phyloP scores from a whole-genome alignment of 1,140 invertebrate species.

The Tyrophagus putrescentiae region DNA sequence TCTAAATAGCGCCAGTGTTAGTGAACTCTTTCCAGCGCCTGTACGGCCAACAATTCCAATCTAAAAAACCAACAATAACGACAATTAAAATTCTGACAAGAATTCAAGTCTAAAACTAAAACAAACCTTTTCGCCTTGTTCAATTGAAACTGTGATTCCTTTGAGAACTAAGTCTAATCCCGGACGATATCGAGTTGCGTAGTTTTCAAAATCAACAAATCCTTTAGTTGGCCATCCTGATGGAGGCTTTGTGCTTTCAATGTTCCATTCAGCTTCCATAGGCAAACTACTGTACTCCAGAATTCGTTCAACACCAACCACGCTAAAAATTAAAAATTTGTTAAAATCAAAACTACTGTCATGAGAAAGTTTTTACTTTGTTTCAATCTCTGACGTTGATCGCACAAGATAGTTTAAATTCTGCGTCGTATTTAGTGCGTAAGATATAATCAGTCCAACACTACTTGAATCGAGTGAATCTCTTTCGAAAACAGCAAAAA shows the following conservation, averaged over 20 bases:
- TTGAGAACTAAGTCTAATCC: constrained; percentile 34
- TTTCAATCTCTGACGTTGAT: constrained; percentile 92
- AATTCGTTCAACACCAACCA: constrained; percentile 90
- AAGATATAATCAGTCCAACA: constrained; percentile 76
- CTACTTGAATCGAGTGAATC: constrained; percentile 53
- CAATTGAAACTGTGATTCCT: constrained; percentile 29
- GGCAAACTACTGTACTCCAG: constrained; percentile 82
- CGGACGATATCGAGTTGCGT: constrained; percentile 30
- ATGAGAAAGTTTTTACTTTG: constrained; percentile 41
- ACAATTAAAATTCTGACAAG: neutral
- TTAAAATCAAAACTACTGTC: constrained; percentile 6
- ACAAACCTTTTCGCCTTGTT: constrained; percentile 36
- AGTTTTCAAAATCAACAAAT: constrained; percentile 28
- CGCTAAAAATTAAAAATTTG: constrained; percentile 35
- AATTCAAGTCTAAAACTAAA: neutral
- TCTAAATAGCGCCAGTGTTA: constrained; percentile 41
- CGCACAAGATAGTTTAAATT: constrained; percentile 89
- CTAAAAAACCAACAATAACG: constrained; percentile 1
- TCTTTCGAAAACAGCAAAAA: constrained; percentile 66
- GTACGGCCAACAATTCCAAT: constrained; percentile 45
- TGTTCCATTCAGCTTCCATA: constrained; percentile 34
- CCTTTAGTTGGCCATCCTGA: constrained; percentile 30
- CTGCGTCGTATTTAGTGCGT: constrained; percentile 77
- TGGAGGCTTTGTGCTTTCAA: constrained; percentile 13
- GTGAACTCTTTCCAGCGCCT: constrained; percentile 42